These are phyloP conservation scores for Cuculus canorus DNA, from an alignment of 2,797 vertebrate species.

Conservation along the genomic window DNA sequence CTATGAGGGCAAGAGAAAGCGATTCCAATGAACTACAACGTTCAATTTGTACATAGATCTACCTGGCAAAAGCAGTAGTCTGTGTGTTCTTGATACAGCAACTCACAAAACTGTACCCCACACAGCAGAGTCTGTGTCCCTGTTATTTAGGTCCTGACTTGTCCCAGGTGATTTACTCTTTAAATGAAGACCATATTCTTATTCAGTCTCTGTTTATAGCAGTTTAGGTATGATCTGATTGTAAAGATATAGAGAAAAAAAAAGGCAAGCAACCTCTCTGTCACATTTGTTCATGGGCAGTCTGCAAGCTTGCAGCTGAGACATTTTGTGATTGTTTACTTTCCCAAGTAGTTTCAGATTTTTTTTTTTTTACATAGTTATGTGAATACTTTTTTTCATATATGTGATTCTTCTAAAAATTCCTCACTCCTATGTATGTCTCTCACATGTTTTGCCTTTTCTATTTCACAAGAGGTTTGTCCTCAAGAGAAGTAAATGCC, in stretches of 20 bases:
- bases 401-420: background rate
- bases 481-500: background rate
- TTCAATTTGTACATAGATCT: background rate
- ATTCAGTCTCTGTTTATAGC: background rate
- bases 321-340: background rate
- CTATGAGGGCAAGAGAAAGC: background rate
- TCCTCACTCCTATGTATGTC: rapidly evolving
- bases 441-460: background rate
- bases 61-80: background rate
- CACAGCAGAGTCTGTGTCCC: background rate
- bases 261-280: background rate
- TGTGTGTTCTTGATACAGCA: background rate
- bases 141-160: background rate
- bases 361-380: background rate
- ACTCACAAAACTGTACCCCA: background rate
- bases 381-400: rapidly evolving
- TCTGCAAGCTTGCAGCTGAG: background rate
- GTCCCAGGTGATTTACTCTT: background rate
- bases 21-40: background rate
- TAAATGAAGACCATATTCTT: background rate
- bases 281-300: background rate
- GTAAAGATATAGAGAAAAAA: background rate
- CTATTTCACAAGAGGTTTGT: rapidly evolving
- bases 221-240: background rate
- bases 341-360: background rate